These are phyloP conservation scores for Bhutanitis thaidina DNA, from an alignment of 2,888 invertebrate genomes.

Conservation along the genomic window DNA sequence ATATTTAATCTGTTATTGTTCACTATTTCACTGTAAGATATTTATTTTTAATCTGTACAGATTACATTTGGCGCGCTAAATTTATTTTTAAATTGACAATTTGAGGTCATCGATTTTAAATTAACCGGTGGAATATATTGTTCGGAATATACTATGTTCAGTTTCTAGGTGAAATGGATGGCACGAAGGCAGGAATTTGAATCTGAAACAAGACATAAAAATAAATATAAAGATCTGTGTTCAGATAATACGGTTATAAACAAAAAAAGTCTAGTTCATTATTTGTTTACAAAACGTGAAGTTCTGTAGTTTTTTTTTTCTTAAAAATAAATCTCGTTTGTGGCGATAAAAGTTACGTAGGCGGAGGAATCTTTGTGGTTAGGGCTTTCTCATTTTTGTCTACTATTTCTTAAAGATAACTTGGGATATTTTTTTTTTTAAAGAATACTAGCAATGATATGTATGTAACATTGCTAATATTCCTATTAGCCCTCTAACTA, in stretches of 20 bases:
- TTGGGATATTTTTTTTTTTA: too few species aligned
- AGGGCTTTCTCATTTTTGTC: too few species aligned
- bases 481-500: too few species aligned
- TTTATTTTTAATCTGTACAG: constrained; percentile 18
- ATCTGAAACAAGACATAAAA: constrained; percentile 44
- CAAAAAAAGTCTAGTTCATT: background rate
- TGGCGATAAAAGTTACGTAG: too few species aligned
- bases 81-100: constrained; percentile 19
- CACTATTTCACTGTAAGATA: constrained; percentile 12
- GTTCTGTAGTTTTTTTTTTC: background rate
- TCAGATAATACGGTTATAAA: background rate
- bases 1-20: constrained; percentile 19
- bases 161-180: constrained; percentile 32
- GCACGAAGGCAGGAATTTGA: constrained; percentile 40
- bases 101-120: background rate
- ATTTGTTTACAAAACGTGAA: too few species aligned
- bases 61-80: background rate
- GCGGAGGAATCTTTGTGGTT: too few species aligned
- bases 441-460: too few species aligned
- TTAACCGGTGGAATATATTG: background rate
- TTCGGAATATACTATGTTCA: too few species aligned
- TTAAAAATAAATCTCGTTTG: background rate
- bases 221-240: background rate
- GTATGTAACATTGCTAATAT: too few species aligned
- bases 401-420: too few species aligned